Evolutionary conservation across 2,888 invertebrate species (phyloP).

Genomic region (Idaea aversata): DNA sequence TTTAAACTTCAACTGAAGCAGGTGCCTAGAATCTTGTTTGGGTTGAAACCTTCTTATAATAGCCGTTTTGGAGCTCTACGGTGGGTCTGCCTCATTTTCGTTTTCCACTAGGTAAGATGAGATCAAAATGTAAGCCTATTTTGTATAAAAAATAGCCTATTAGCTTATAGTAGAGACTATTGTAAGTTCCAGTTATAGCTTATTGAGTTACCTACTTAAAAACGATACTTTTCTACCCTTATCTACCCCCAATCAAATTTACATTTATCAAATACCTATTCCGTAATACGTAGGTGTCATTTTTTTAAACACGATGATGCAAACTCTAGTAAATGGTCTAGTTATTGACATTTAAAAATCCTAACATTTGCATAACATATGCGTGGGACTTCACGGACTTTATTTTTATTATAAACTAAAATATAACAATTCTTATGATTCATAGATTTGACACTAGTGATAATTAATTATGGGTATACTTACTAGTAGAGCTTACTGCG

Average conservation of each 20-base stretch:
- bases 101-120: no score
- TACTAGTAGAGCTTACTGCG: neutral
- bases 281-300: neutral
- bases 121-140: no score
- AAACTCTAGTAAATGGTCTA: neutral
- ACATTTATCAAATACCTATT: neutral
- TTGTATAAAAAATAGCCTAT: no score
- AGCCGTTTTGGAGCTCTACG: no score
- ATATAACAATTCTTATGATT: neutral
- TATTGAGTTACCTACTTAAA: no score
- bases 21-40: no score
- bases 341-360: neutral
- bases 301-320: neutral
- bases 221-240: neutral
- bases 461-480: neutral
- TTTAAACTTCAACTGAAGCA: no score
- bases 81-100: no score
- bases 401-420: neutral
- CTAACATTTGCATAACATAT: conserved; percentile 3
- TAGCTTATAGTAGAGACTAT: no score
- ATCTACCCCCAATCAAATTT: neutral
- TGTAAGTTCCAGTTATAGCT: no score
- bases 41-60: no score
- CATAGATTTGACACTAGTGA: neutral
- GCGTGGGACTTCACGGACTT: neutral